phyloP scores from a whole-genome alignment of 2,888 invertebrate species.

The Drymonia ruficornis region DNA sequence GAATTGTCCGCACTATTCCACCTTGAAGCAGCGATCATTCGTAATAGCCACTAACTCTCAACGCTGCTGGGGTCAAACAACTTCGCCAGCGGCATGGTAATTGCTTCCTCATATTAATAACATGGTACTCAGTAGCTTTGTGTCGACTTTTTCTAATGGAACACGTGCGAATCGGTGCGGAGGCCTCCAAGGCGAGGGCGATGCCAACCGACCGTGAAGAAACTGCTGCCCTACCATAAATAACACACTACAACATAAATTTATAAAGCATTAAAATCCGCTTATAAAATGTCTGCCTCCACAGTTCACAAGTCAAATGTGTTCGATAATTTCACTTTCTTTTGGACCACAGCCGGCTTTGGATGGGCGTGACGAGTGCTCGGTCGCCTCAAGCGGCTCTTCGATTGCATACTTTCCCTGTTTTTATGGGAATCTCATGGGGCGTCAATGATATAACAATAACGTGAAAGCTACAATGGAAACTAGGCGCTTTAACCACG shows the following conservation, averaged over 20 bases:
- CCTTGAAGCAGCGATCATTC: conserved; percentile 26
- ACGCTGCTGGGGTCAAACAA: conserved; percentile 59
- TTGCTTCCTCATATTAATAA: conserved; percentile 59
- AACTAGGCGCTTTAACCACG: background rate
- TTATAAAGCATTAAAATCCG: background rate
- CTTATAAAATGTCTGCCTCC: conserved; percentile 27
- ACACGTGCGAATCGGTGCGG: conserved; percentile 50
- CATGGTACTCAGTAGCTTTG: conserved; percentile 45
- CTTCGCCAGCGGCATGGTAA: conserved; percentile 51
- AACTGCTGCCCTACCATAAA: conserved; percentile 18
- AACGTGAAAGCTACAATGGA: conserved; percentile 53
- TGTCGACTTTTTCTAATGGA: conserved; percentile 52
- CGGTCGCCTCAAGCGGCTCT: conserved; percentile 62
- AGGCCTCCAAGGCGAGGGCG: conserved; percentile 59
- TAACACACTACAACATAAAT: background rate
- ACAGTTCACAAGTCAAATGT: conserved; percentile 15
- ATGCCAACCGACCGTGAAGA: conserved; percentile 63
- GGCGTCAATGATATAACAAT: conserved; percentile 64
- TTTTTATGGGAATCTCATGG: conserved; percentile 78
- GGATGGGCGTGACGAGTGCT: conserved; percentile 74
- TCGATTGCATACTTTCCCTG: conserved; percentile 80
- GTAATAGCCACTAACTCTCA: conserved; percentile 35
- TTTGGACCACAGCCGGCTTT: conserved; percentile 57
- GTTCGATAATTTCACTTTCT: conserved; percentile 75
- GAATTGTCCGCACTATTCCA: conserved; percentile 17